phyloP scores from a whole-genome alignment of 1,140 invertebrate species.

The Bilobella aurantiaca region DNA sequence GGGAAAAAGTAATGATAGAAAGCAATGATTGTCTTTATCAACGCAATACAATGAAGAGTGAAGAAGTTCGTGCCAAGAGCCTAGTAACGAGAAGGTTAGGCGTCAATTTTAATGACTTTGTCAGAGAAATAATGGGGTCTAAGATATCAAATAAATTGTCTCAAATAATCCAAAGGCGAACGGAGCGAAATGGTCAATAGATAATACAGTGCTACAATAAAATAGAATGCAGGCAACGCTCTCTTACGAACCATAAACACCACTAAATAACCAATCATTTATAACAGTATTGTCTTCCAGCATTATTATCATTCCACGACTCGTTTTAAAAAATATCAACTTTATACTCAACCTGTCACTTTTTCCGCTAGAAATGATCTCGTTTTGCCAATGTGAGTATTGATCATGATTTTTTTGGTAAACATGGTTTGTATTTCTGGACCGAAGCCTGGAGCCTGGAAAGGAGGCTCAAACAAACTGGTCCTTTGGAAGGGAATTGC shows the following conservation, averaged over 20 bases:
- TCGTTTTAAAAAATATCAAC: background rate
- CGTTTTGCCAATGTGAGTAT: background rate
- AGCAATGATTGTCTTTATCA: too few relatives aligned
- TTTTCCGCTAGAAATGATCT: background rate
- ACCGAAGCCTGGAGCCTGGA: background rate
- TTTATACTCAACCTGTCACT: background rate
- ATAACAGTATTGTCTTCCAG: too few relatives aligned
- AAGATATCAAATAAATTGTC: slow-evolving; percentile 24
- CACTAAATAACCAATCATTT: too few relatives aligned
- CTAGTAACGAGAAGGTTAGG: slow-evolving; percentile 6
- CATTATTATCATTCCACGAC: background rate
- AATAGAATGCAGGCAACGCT: too few relatives aligned
- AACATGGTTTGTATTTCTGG: slow-evolving; percentile 12
- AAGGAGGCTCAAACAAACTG: background rate
- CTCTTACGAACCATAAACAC: too few relatives aligned
- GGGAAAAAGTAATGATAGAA: background rate
- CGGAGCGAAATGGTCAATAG: too few relatives aligned
- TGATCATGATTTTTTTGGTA: slow-evolving; percentile 34
- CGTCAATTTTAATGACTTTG: slow-evolving; percentile 34
- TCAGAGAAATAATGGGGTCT: slow-evolving; percentile 28
- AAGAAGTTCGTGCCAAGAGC: slow-evolving; percentile 2
- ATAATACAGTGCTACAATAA: too few relatives aligned
- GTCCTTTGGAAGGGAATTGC: background rate
- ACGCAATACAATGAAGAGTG: too few relatives aligned
- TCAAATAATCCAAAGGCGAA: too few relatives aligned